Percentiles rank a stretch among this genome's conserved stretches.
These are phyloP conservation scores for Luscinia luscinia DNA, from an alignment of 2,797 vertebrate genomes.

Conservation along the genomic window DNA sequence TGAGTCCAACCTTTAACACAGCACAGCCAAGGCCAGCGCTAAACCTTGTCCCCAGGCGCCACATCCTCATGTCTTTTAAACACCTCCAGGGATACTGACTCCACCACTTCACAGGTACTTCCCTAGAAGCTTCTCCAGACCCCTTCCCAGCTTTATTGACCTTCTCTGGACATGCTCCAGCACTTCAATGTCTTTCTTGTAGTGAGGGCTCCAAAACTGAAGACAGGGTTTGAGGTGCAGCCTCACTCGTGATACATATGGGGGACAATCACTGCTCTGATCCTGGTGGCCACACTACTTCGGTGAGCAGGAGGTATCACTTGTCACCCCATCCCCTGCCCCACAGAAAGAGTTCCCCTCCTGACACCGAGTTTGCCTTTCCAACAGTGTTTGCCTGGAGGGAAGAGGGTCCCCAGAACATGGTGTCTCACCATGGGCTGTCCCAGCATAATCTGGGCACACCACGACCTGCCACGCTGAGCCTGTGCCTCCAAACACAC, in stretches of 20 bases:
- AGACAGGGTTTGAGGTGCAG: neutral
- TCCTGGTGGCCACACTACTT: neutral
- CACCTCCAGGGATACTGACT: neutral
- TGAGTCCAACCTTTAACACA: rapidly evolving
- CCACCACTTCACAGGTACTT: neutral
- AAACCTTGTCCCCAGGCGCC: neutral
- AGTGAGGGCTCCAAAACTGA: neutral
- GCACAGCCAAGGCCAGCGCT: neutral
- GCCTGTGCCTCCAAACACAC: neutral
- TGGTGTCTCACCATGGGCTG: neutral
- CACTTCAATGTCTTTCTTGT: neutral
- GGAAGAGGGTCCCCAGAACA: neutral
- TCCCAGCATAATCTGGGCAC: neutral
- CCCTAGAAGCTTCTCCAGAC: neutral
- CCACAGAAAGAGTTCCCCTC: neutral
- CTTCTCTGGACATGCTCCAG: neutral
- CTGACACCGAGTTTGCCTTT: neutral
- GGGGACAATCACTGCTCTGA: neutral
- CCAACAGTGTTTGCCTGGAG: neutral
- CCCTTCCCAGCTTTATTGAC: neutral
- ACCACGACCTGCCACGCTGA: rapidly evolving
- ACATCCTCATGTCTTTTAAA: neutral
- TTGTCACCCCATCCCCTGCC: neutral
- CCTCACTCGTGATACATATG: neutral
- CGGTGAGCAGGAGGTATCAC: neutral